phyloP scores from a whole-genome alignment of 1,140 invertebrate genomes.

The Achatina immaculata region DNA sequence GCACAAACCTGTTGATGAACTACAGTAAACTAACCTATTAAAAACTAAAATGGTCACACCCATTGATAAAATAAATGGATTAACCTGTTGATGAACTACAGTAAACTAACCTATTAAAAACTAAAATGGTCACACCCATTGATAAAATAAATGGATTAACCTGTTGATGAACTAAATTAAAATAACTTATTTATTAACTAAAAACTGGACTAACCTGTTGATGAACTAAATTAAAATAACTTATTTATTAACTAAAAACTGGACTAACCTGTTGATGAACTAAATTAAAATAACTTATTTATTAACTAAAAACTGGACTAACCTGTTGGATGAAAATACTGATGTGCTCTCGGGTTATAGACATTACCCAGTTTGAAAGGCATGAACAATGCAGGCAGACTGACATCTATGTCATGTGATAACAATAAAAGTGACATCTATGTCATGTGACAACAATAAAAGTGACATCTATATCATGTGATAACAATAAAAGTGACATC shows the following conservation, averaged over 20 bases:
- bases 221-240: neutral
- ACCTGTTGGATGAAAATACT: slow-evolving; percentile 68
- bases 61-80: no score
- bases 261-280: slow-evolving; percentile 47
- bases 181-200: slow-evolving; percentile 1
- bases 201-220: neutral
- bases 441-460: no score
- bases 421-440: no score
- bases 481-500: no score
- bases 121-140: no score
- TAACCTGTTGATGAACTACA: no score
- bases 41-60: no score
- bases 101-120: neutral
- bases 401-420: no score
- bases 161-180: slow-evolving; percentile 12
- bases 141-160: neutral
- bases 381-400: slow-evolving; percentile 69
- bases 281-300: neutral
- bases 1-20: no score
- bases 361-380: slow-evolving; percentile 58
- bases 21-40: no score
- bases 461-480: neutral
- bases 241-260: neutral
- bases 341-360: slow-evolving; percentile 67
- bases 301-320: neutral